Conservation (phyloP, 2,888 invertebrate species). For the Iselma pallidipennis region DNA sequence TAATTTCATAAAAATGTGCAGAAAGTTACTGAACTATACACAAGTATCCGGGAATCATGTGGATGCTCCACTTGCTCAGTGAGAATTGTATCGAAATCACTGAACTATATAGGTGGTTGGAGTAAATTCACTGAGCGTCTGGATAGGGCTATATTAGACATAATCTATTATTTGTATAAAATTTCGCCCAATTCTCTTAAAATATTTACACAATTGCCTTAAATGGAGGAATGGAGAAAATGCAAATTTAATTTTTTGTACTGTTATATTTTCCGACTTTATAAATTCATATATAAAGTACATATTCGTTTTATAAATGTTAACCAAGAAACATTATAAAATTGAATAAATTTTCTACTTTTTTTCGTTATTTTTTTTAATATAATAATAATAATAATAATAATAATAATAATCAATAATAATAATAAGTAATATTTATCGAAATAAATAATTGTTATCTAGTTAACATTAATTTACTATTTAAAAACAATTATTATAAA, state of each 20-base stretch:
- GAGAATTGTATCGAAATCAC: too few relatives aligned
- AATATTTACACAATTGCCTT: too few relatives aligned
- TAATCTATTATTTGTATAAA: too few relatives aligned
- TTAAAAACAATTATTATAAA: constrained; percentile 22
- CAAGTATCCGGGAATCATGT: too few relatives aligned
- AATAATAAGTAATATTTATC: constrained; percentile 28
- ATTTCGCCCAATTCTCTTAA: too few relatives aligned
- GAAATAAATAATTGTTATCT: constrained; percentile 31
- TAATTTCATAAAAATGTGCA: too few relatives aligned
- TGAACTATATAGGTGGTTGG: too few relatives aligned
- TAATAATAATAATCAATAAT: constrained; percentile 1
- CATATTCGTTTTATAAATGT: constrained; percentile 45
- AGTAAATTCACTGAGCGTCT: too few relatives aligned
- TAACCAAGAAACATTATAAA: constrained; percentile 45
- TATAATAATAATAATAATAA: constrained; percentile 32
- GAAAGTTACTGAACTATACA: too few relatives aligned
- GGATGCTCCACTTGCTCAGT: too few relatives aligned
- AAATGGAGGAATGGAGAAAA: constrained; percentile 13
- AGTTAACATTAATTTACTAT: constrained; percentile 37
- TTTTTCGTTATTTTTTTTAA: constrained; percentile 33
- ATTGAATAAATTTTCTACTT: constrained; percentile 41
- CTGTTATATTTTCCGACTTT: constrained; percentile 41
- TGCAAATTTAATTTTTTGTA: constrained; percentile 34
- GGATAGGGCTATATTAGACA: too few relatives aligned
- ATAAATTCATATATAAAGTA: constrained; percentile 46